Evolutionary conservation across 2,888 invertebrate genomes (phyloP), one percentile per base, ranked within the genome.

Genomic region (Hyposoter didymator): DNA sequence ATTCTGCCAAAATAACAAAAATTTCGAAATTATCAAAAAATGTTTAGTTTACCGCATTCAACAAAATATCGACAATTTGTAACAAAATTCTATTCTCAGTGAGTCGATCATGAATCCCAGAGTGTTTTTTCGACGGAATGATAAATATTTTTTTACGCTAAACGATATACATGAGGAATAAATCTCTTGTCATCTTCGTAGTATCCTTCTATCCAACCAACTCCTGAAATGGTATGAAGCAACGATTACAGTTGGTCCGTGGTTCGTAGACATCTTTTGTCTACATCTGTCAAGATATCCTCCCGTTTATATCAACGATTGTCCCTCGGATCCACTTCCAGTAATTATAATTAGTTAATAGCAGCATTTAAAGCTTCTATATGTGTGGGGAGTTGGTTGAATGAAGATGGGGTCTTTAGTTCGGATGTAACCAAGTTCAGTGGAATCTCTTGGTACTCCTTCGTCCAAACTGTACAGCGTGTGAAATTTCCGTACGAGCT

Each of bases 311-410:
- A 52, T 43, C 66, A 43, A 39, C 19, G 52, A 59, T n/a, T 47
- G 43, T 59, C 7, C 17, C 45, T 19, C 43, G 5, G 22, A 74
- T 49, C 73, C 79, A 83, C 76, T 85, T 59, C 6, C 66, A 32
- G 47, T 79, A 73, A 76, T 85, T 85, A 83, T 73, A 85, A 83
- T 83, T 72, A 83, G 76, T 83, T 85, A 72, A 85, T 85, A 62
- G 43, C 47, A 14, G 72, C 76, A 80, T 80, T 80, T 69, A 47
- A 52, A 32, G 47, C 55, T 35, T 47, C 66, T 28, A 32, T 64
- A 64, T 45, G 43, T 70, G 17, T 19, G 49, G 2, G n/a, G 69
- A 19, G 45, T 72, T 64, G 55, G 28, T 28, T 39, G 72, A 28
- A 72, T 75, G 39, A 12, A 52, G 67, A 67, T 28, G 59, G 28